Conservation (phyloP, 2,113 vertebrate genomes). For the Cyrtonyx montezumae region DNA sequence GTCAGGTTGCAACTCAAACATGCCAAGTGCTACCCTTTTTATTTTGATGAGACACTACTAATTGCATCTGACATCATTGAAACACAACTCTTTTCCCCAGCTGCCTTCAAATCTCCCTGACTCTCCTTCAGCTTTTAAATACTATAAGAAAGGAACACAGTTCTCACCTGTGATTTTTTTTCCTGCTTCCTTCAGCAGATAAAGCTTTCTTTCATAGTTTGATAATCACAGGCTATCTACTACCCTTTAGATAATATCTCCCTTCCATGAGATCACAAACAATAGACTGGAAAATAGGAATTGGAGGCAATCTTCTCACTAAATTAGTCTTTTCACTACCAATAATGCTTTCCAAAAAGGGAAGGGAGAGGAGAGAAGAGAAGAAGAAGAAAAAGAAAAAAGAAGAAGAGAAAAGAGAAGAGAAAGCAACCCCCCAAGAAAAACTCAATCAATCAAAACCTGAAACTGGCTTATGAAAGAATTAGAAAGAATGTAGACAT, state of each 20-base stretch:
- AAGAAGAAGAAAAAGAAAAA: background rate
- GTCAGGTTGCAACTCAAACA: background rate
- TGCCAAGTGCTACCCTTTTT: background rate
- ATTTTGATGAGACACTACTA: background rate
- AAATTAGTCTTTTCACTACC: background rate
- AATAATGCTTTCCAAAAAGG: background rate
- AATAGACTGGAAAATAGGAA: background rate
- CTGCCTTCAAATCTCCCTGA: background rate
- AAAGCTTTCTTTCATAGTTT: background rate
- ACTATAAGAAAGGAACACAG: background rate
- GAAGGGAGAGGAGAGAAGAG: background rate
- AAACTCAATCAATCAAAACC: background rate
- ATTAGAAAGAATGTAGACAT: background rate
- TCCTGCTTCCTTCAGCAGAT: background rate
- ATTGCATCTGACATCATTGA: background rate
- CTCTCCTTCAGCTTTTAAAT: background rate
- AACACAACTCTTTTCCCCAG: background rate
- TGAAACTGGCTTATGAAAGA: background rate
- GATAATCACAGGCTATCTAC: background rate
- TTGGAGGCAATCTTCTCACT: background rate
- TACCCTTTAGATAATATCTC: background rate
- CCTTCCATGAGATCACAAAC: background rate
- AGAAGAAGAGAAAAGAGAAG: background rate
- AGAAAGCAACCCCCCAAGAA: background rate
- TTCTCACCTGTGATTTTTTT: background rate